Percentiles rank a stretch among this genome's conserved stretches.
phyloP scores from a whole-genome alignment of 2,888 invertebrate species.

The Chydorus sphaericus region DNA sequence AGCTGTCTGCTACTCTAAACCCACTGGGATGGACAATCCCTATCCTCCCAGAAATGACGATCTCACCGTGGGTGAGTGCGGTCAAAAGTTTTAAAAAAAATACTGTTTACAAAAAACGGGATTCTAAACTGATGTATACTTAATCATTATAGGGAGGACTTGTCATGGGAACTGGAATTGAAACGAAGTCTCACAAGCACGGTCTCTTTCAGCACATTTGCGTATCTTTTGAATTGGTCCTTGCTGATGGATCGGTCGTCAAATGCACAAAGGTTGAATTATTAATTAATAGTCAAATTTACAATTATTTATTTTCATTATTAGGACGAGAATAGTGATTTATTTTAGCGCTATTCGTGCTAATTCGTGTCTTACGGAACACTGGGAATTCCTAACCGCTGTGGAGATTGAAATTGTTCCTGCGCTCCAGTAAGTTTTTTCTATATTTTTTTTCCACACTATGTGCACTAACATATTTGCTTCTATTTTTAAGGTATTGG shows the following conservation, averaged over 20 bases:
- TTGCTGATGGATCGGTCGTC: slow-evolving; percentile 56
- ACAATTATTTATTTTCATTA: slow-evolving; percentile 3
- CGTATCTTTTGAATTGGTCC: slow-evolving; percentile 52
- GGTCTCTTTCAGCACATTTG: slow-evolving; percentile 73
- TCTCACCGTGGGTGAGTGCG: slow-evolving; percentile 55
- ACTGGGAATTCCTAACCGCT: slow-evolving; percentile 60
- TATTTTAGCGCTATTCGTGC: slow-evolving; percentile 62
- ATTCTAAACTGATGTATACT: too few relatives aligned
- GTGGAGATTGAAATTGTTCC: slow-evolving; percentile 58
- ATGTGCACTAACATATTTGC: slow-evolving; percentile 2
- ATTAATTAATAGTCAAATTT: neutral
- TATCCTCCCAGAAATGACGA: slow-evolving; percentile 66
- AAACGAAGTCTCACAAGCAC: slow-evolving; percentile 58
- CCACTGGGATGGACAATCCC: slow-evolving; percentile 60
- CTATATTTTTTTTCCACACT: neutral
- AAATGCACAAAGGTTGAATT: slow-evolving; percentile 51
- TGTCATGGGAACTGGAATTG: slow-evolving; percentile 68
- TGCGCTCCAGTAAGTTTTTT: slow-evolving; percentile 44
- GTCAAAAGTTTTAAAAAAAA: too few relatives aligned
- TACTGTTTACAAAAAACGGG: too few relatives aligned
- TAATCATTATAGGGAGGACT: slow-evolving; percentile 45
- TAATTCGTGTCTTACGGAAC: slow-evolving; percentile 80
- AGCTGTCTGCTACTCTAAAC: slow-evolving; percentile 52
- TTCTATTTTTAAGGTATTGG: too few relatives aligned
- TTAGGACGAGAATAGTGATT: slow-evolving; percentile 50